A percentile compares a stretch with the other conserved stretches of the same genome.
Conservation (phyloP, 2,113 vertebrate species). For the Leiothrix lutea region DNA sequence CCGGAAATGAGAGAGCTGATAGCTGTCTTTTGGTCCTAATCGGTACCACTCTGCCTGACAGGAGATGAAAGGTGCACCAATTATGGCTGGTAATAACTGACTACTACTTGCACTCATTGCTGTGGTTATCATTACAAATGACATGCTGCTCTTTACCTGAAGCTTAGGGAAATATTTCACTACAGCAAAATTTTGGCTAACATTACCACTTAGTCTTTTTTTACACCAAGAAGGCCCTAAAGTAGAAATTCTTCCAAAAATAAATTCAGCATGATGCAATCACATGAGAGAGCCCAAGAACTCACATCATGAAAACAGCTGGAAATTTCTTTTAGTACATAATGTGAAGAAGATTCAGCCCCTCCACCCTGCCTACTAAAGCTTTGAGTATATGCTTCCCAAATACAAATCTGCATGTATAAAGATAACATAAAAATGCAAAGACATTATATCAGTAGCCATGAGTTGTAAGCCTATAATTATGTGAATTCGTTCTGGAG, state of each 20-base stretch:
- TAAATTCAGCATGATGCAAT: not conserved
- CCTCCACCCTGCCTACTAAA: not conserved
- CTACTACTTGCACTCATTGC: constrained; percentile 60
- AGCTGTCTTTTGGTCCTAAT: constrained; percentile 84
- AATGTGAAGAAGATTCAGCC: not conserved
- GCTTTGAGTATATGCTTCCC: not conserved
- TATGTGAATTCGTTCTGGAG: not conserved
- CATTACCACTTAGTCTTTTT: not conserved
- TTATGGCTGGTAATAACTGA: constrained; percentile 84
- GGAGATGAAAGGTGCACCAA: constrained; percentile 89
- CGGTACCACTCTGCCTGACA: constrained; percentile 78
- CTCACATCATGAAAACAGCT: not conserved
- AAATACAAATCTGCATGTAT: not conserved
- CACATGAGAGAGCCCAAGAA: not conserved
- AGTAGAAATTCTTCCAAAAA: not conserved
- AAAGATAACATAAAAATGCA: not conserved
- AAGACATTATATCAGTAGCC: not conserved
- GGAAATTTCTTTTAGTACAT: not conserved
- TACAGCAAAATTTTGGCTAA: not conserved
- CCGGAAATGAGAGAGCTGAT: constrained; percentile 86
- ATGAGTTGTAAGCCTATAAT: not conserved
- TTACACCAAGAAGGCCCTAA: not conserved
- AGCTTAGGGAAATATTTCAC: constrained; percentile 2
- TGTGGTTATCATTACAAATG: constrained; percentile 65
- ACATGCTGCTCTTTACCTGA: not conserved